phyloP scores from a whole-genome alignment of 2,888 invertebrate genomes.

The Bugulina stolonifera region DNA sequence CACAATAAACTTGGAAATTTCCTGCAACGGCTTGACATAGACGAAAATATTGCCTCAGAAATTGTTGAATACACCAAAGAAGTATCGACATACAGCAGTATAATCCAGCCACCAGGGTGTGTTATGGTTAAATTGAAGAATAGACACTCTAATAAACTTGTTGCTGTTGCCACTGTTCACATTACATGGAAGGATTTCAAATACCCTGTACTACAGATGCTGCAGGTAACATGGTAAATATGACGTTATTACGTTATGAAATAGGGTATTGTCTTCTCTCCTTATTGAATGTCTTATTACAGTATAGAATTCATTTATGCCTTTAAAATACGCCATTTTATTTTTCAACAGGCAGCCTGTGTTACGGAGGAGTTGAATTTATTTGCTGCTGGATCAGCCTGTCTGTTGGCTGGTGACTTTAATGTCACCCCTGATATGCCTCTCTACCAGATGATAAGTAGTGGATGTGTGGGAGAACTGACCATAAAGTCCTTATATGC shows the following conservation, averaged over 20 bases:
- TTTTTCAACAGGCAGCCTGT: neutral
- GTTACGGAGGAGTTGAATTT: neutral
- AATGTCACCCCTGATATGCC: conserved; percentile 1
- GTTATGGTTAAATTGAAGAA: neutral
- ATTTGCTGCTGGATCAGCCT: neutral
- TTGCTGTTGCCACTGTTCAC: neutral
- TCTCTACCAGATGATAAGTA: too few species aligned
- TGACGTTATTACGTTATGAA: neutral
- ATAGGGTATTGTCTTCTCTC: too few species aligned
- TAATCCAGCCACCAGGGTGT: neutral
- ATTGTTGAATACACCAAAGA: conserved; percentile 4
- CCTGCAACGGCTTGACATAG: neutral
- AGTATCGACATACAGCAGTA: neutral
- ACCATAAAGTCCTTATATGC: too few species aligned
- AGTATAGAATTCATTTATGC: too few species aligned
- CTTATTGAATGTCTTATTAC: too few species aligned
- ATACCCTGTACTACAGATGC: neutral
- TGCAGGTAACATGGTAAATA: neutral
- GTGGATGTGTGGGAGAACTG: too few species aligned
- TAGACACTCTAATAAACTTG: neutral
- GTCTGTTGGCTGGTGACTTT: neutral
- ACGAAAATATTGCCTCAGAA: neutral
- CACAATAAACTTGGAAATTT: neutral
- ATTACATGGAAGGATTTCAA: conserved; percentile 8
- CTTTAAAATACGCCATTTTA: neutral